Evolutionary conservation across 2,888 invertebrate species (phyloP).

Genomic region (Sphaerolaimus hirsutus): DNA sequence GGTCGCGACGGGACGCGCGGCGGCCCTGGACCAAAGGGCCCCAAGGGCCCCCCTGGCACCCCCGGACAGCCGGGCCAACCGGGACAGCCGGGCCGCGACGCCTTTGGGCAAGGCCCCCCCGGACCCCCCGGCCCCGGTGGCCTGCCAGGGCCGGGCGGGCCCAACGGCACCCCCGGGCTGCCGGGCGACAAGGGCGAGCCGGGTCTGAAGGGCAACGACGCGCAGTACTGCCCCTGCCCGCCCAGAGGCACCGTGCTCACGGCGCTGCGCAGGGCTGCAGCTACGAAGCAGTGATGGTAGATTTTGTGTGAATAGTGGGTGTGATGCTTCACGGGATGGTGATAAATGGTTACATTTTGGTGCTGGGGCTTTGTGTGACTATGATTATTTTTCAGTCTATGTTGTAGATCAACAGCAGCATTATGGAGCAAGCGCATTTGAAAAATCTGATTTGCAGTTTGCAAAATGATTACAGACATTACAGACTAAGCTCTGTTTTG

Average conservation of each 20-base stretch:
- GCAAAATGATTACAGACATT: no score
- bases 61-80: slow-evolving; percentile 12
- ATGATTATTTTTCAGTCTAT: no score
- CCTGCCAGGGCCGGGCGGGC: background rate
- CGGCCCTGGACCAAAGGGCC: slow-evolving; percentile 10
- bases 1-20: background rate
- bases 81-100: slow-evolving; percentile 10
- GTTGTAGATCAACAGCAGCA: no score
- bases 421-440: no score
- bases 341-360: no score
- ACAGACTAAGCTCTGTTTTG: no score
- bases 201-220: background rate
- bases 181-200: background rate
- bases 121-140: slow-evolving; percentile 11
- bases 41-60: slow-evolving; percentile 14
- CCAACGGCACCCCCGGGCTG: background rate
- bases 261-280: no score
- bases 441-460: no score
- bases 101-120: slow-evolving; percentile 11
- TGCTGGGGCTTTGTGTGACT: no score
- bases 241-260: slow-evolving; percentile 1
- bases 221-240: background rate
- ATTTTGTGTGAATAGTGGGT: no score
- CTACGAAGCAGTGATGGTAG: no score
- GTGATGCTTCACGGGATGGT: no score